Conservation (phyloP, 2,113 vertebrate species). For the Microcebus griseorufus region DNA sequence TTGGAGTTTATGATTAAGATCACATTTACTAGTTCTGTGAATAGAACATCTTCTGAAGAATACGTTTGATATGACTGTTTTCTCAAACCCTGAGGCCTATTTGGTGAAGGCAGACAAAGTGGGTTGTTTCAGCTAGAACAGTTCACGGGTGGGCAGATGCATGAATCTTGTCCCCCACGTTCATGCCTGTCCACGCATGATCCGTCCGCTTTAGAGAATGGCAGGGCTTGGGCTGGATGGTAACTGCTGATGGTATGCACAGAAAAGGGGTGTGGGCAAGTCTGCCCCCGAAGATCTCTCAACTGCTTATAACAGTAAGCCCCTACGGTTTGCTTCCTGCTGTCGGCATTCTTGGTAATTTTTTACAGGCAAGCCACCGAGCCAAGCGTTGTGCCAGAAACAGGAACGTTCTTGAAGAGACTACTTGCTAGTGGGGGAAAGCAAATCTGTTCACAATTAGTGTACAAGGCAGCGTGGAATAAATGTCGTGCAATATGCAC, state of each 20-base stretch:
- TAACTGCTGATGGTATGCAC: background rate
- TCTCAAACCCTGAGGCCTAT: background rate
- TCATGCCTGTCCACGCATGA: background rate
- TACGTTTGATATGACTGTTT: background rate
- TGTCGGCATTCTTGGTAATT: background rate
- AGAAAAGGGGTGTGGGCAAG: background rate
- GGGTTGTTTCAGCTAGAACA: background rate
- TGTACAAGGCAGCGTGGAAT: accelerated
- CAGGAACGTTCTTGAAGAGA: background rate
- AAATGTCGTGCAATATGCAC: background rate
- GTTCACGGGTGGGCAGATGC: background rate
- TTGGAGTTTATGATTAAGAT: background rate
- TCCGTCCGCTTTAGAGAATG: background rate
- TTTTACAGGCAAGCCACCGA: background rate
- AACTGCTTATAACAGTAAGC: background rate
- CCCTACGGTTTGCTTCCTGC: background rate
- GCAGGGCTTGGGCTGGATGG: background rate
- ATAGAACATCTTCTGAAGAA: background rate
- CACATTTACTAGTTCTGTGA: background rate
- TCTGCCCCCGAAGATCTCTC: background rate
- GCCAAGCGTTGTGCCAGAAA: background rate
- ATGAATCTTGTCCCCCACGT: background rate
- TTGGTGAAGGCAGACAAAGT: background rate
- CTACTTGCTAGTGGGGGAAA: background rate
- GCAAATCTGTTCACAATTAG: background rate